phyloP scores from a whole-genome alignment of 64 coral and sea anemone genomes.

The Montipora foliosa region DNA sequence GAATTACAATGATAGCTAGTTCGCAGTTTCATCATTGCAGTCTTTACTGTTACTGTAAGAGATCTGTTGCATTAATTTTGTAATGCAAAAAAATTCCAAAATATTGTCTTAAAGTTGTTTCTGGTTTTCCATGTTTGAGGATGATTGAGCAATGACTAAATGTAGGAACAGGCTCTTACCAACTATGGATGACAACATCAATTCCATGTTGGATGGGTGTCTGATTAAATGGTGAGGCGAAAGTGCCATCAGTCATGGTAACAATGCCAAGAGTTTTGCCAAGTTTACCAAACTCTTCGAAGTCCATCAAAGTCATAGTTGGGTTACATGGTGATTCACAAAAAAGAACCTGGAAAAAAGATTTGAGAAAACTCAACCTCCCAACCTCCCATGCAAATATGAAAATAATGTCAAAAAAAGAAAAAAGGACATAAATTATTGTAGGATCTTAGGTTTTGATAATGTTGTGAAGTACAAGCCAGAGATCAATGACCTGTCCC shows the following conservation, averaged over 20 bases:
- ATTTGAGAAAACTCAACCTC: no score
- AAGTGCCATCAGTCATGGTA: constrained; percentile 86
- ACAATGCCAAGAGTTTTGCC: constrained; percentile 57
- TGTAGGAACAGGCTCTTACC: constrained; percentile 1
- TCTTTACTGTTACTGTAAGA: no score
- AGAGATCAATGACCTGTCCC: no score
- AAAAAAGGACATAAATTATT: no score
- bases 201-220: constrained; percentile 71
- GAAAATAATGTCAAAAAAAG: no score
- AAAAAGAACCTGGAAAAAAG: constrained; percentile 66
- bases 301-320: constrained; percentile 60
- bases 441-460: no score
- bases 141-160: not conserved
- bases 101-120: not conserved
- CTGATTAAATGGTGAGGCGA: constrained; percentile 76
- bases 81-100: not conserved
- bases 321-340: constrained; percentile 85
- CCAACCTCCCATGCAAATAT: no score
- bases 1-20: no score
- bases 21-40: no score
- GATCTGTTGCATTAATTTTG: no score
- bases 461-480: no score
- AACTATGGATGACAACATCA: constrained; percentile 83
- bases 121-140: no score
- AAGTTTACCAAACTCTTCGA: constrained; percentile 83